Conservation (phyloP, 2,888 invertebrate species). For the Sesia bembeciformis region DNA sequence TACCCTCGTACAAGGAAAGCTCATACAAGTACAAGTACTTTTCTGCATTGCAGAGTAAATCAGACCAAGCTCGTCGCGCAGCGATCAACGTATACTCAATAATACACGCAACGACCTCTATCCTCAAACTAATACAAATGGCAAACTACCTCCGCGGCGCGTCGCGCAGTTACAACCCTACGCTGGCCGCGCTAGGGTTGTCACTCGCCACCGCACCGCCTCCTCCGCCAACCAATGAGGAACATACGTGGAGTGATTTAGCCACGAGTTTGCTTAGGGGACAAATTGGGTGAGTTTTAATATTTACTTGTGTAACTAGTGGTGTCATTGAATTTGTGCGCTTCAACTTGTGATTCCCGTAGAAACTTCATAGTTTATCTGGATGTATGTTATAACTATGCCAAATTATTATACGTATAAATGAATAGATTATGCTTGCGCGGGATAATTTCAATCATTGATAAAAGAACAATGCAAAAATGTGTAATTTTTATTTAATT, state of each 20-base stretch:
- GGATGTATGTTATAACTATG: too few species aligned
- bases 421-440: too few species aligned
- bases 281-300: conserved; percentile 47
- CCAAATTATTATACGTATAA: too few species aligned
- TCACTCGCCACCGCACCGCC: conserved; percentile 74
- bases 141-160: conserved; percentile 75
- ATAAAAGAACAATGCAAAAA: too few species aligned
- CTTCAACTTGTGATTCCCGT: too few species aligned
- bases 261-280: conserved; percentile 42
- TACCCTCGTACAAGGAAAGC: too few species aligned
- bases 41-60: not conserved
- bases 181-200: conserved; percentile 72
- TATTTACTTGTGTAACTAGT: not conserved
- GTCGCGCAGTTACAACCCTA: conserved; percentile 51
- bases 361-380: too few species aligned
- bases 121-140: conserved; percentile 64
- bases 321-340: too few species aligned
- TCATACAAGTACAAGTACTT: too few species aligned
- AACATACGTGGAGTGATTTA: conserved; percentile 36
- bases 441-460: too few species aligned
- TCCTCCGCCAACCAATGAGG: conserved; percentile 18
- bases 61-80: conserved; percentile 44
- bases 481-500: too few species aligned
- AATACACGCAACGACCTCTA: conserved; percentile 50
- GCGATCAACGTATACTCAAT: conserved; percentile 61